Evolutionary conservation across 64 coral and sea anemone species (phyloP).

Genomic region (Acropora yongei): DNA sequence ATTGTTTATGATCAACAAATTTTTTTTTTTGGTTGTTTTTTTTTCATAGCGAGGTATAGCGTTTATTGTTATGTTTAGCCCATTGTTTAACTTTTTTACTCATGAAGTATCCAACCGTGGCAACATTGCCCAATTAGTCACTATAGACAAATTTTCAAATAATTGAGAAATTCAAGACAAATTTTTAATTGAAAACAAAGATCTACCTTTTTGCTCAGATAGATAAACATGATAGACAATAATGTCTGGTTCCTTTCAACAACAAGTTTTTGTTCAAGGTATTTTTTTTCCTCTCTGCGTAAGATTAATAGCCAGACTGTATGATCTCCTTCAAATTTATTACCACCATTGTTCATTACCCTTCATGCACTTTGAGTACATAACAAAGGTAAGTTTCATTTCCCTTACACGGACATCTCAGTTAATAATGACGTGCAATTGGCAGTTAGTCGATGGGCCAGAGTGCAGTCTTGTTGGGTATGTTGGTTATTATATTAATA

Average conservation of each 20-base stretch:
- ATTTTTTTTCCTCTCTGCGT: too few species aligned
- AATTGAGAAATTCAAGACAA: neutral
- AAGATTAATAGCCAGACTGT: too few species aligned
- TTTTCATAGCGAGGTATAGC: too few species aligned
- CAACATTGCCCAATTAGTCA: conserved; percentile 33
- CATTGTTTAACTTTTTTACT: too few species aligned
- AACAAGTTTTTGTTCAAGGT: too few species aligned
- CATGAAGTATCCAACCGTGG: conserved; percentile 4
- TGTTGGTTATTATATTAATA: neutral
- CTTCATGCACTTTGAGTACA: neutral
- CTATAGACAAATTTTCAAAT: conserved; percentile 67
- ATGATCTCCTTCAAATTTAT: too few species aligned
- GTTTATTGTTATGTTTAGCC: too few species aligned
- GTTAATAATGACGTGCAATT: neutral
- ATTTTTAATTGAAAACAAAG: neutral
- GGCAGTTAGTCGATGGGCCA: conserved; percentile 7
- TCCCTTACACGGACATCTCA: neutral
- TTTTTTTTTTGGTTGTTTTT: too few species aligned
- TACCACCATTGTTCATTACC: neutral
- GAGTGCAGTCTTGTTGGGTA: neutral
- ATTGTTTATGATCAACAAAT: too few species aligned
- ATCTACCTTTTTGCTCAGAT: conserved; percentile 98
- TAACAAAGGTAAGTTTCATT: neutral
- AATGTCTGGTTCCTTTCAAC: too few species aligned
- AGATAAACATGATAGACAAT: conserved; percentile 86